A percentile compares a stretch with the other conserved stretches of the same genome.
phyloP scores from a whole-genome alignment of 2,113 vertebrate species.

The Athene noctua region DNA sequence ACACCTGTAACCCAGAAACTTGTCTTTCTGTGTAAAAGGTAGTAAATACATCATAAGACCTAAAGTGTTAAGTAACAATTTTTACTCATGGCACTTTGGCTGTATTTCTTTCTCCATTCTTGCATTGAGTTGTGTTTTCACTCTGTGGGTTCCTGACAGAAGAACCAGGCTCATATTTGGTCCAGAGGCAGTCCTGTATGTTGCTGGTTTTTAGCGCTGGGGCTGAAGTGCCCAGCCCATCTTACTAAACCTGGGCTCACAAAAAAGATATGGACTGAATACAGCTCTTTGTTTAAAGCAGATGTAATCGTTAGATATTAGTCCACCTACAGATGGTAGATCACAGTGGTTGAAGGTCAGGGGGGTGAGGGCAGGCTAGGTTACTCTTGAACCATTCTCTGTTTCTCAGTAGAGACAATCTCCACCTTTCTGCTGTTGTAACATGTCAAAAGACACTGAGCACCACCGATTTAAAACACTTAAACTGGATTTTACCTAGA shows the following conservation, averaged over 20 bases:
- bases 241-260: not conserved
- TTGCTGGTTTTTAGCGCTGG: not conserved
- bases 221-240: too few species aligned
- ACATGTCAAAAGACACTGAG: not conserved
- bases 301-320: not conserved
- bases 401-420: not conserved
- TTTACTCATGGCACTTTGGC: not conserved
- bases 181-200: not conserved
- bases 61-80: not conserved
- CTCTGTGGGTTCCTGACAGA: not conserved
- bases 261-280: not conserved
- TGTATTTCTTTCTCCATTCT: not conserved
- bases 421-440: not conserved
- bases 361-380: not conserved
- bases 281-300: not conserved
- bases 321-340: not conserved
- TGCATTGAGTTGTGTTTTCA: not conserved
- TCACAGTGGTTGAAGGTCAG: not conserved
- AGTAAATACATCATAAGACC: not conserved
- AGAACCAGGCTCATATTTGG: fast-evolving
- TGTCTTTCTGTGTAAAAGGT: not conserved
- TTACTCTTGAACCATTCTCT: not conserved
- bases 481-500: not conserved
- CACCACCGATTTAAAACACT: not conserved
- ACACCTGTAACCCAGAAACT: not conserved